Percentiles rank a stretch among this genome's conserved stretches.
Conservation (phyloP, 2,888 invertebrate genomes). For the Mylabris sibirica region DNA sequence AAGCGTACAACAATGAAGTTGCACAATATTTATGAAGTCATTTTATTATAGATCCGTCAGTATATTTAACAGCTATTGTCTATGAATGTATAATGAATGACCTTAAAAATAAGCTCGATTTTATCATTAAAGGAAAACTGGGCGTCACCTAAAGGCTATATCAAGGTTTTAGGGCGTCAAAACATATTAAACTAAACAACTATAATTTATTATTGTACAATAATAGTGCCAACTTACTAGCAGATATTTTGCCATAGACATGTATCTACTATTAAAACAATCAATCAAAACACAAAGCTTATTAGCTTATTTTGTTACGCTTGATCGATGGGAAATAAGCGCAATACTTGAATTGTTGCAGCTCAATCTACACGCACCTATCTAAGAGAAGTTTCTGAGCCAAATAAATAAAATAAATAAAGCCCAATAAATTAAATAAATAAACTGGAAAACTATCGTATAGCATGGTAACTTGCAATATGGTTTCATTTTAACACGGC, state of each 20-base stretch:
- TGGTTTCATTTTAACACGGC: no score
- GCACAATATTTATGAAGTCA: background rate
- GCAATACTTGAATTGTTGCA: no score
- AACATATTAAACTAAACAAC: background rate
- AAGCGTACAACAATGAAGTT: conserved; percentile 2
- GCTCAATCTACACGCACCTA: no score
- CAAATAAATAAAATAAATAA: no score
- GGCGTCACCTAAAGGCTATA: background rate
- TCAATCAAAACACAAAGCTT: background rate
- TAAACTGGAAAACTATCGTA: no score
- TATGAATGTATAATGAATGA: background rate
- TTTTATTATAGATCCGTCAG: background rate
- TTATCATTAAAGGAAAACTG: background rate
- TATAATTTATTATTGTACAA: background rate
- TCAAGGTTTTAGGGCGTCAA: conserved; percentile 5
- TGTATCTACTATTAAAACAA: background rate
- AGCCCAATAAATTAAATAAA: no score
- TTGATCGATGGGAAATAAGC: no score
- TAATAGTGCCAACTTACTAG: background rate
- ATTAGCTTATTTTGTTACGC: no score
- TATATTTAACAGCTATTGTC: background rate
- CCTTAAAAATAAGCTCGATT: background rate
- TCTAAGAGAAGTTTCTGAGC: no score
- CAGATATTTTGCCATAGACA: background rate
- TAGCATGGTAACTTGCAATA: no score